phyloP scores from a whole-genome alignment of 2,888 invertebrate genomes.

The Hemicrepidius hirtus region DNA sequence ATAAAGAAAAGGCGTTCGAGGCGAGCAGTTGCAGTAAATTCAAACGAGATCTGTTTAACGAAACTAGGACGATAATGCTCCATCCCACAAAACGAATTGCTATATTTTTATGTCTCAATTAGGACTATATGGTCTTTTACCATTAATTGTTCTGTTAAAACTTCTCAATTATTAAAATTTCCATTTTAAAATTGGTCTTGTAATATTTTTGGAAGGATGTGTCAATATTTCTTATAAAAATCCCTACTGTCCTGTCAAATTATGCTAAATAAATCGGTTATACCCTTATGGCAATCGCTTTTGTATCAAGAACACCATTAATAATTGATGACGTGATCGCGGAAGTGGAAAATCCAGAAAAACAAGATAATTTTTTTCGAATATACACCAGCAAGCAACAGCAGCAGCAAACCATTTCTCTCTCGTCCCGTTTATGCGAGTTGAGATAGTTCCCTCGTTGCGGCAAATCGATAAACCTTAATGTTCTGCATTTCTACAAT shows the following conservation, averaged over 20 bases:
- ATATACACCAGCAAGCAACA: neutral
- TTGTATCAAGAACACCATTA: constrained; percentile 5
- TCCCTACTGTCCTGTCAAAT: neutral
- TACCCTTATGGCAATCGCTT: constrained; percentile 13
- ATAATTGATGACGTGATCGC: constrained; percentile 1
- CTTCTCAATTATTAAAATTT: too few relatives aligned
- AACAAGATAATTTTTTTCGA: constrained; percentile 2
- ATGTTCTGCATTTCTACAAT: neutral
- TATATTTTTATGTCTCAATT: too few relatives aligned
- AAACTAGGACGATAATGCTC: too few relatives aligned
- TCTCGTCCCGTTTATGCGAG: neutral
- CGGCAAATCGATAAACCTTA: neutral
- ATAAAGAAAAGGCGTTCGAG: too few relatives aligned
- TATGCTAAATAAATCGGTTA: neutral
- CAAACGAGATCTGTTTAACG: too few relatives aligned
- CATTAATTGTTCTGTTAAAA: too few relatives aligned
- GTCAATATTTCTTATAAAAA: neutral
- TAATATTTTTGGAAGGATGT: neutral
- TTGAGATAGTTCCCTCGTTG: neutral
- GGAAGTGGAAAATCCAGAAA: constrained; percentile 3
- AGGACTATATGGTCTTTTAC: too few relatives aligned
- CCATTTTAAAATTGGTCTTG: neutral
- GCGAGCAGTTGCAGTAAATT: too few relatives aligned
- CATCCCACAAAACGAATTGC: too few relatives aligned
- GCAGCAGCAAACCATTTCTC: neutral